phyloP scores from a whole-genome alignment of 2,888 invertebrate genomes.

The Calameuta pallipes region DNA sequence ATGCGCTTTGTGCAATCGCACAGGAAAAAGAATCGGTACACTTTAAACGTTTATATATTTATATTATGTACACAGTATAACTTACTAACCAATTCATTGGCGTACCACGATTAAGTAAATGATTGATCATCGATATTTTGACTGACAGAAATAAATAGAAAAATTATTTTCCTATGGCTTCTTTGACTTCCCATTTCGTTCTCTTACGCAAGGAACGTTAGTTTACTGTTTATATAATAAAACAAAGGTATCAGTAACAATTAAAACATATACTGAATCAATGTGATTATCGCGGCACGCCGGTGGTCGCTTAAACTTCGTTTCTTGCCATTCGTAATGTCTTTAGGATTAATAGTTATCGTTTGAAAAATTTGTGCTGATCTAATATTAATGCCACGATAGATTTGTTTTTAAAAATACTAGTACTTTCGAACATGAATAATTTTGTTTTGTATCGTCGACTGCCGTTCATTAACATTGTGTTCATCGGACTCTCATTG shows the following conservation, averaged over 20 bases:
- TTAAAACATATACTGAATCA: not conserved
- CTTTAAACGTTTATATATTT: not conserved
- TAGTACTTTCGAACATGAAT: constrained; percentile 35
- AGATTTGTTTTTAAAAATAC: constrained; percentile 33
- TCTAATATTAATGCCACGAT: constrained; percentile 10
- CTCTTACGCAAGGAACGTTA: not conserved
- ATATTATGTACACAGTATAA: constrained; percentile 4
- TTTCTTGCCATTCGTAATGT: not conserved
- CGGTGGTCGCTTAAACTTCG: not conserved
- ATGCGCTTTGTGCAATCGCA: constrained; percentile 2
- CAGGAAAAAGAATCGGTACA: not conserved
- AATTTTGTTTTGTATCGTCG: constrained; percentile 19
- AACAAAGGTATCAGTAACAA: not conserved
- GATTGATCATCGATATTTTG: not conserved
- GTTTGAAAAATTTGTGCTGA: constrained; percentile 22
- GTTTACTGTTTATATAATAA: not conserved
- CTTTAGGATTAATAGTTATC: constrained; percentile 1
- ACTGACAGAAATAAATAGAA: not conserved
- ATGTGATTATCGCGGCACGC: not conserved
- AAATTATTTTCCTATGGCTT: not conserved
- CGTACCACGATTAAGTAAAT: not conserved
- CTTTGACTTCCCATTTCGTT: not conserved
- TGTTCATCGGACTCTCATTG: not conserved
- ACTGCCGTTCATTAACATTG: not conserved
- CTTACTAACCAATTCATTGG: not conserved